Evolutionary conservation across 2,888 invertebrate species (phyloP).

Genomic region (Athalia cordata): DNA sequence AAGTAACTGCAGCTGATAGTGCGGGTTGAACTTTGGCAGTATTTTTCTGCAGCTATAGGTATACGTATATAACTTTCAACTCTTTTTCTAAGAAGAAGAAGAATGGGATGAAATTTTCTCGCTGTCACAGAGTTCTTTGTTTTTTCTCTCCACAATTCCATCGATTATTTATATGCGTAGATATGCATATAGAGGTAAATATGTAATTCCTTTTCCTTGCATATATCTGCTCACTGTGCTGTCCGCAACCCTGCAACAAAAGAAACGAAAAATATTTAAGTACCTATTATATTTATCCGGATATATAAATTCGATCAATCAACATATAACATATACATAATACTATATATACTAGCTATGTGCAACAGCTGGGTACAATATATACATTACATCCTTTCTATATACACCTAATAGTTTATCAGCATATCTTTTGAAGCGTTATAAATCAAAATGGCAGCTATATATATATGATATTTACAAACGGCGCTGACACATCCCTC

Average conservation of each 20-base stretch:
- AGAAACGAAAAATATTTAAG: not conserved
- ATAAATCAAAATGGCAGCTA: not conserved
- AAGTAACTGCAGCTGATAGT: conserved; percentile 65
- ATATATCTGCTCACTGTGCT: too few relatives aligned
- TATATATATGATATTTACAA: not conserved
- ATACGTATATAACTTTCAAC: not conserved
- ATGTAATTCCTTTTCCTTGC: not conserved
- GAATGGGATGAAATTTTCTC: not conserved
- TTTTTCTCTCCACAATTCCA: not conserved
- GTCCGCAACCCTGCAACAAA: conserved; percentile 18
- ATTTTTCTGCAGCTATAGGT: not conserved
- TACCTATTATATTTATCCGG: too few relatives aligned
- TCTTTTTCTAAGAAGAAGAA: not conserved
- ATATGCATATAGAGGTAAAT: too few relatives aligned
- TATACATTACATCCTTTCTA: too few relatives aligned
- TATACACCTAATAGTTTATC: too few relatives aligned
- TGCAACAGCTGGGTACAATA: too few relatives aligned
- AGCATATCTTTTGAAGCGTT: not conserved
- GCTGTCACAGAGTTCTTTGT: not conserved
- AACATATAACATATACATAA: too few relatives aligned
- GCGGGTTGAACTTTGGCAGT: too few relatives aligned
- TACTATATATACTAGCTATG: too few relatives aligned
- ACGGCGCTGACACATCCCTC: not conserved
- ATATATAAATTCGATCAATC: too few relatives aligned
- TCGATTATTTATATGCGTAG: not conserved